phyloP scores from a whole-genome alignment of 2,888 invertebrate species.

The Frankliniella intonsa region DNA sequence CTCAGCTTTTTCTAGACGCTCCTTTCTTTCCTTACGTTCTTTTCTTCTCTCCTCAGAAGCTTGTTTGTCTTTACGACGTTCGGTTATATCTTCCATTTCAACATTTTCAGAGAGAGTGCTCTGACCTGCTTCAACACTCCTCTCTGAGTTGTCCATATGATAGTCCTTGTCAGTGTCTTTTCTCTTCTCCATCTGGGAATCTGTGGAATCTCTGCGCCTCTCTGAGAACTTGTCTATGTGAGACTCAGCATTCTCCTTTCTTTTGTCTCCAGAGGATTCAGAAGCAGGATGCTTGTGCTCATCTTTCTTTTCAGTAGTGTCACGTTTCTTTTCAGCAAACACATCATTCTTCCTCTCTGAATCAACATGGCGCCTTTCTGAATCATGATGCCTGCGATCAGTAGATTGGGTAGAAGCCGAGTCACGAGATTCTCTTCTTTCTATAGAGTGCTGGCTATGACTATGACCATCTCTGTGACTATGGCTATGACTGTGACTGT shows the following conservation, averaged over 20 bases:
- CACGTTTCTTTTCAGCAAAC: conserved; percentile 53
- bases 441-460: conserved; percentile 30
- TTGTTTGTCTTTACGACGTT: neutral
- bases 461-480: conserved; percentile 36
- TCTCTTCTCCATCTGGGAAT: conserved; percentile 31
- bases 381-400: conserved; percentile 6
- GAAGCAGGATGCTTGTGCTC: conserved; percentile 39
- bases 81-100: neutral
- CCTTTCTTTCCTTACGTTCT: conserved; percentile 37
- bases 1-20: conserved; percentile 37
- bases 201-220: conserved; percentile 32
- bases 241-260: conserved; percentile 5
- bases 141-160: neutral
- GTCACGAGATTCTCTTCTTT: conserved; percentile 40
- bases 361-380: conserved; percentile 37
- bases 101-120: neutral
- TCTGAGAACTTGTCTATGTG: conserved; percentile 31
- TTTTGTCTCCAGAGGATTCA: neutral
- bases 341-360: conserved; percentile 47
- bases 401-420: conserved; percentile 41
- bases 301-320: conserved; percentile 42
- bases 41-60: conserved; percentile 37
- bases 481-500: conserved; percentile 31
- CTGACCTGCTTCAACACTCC: neutral
- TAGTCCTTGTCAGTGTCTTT: conserved; percentile 21